A percentile compares a stretch with the other conserved stretches of the same genome.
Conservation (phyloP, 2,113 vertebrate species). For the Phoenicopterus ruber region DNA sequence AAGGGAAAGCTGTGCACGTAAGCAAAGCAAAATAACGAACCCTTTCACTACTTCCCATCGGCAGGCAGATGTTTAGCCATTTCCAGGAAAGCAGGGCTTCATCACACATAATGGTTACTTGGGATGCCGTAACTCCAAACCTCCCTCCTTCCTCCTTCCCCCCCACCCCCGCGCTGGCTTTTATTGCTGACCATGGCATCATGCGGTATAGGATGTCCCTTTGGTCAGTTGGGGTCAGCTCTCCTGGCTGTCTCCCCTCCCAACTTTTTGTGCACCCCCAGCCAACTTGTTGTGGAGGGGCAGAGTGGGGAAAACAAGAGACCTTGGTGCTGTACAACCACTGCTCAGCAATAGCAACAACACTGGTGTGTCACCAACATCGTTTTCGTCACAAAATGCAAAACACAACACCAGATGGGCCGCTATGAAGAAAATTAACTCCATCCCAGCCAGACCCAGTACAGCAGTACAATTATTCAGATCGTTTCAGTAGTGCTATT, state of each 20-base stretch:
- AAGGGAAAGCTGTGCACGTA: background rate
- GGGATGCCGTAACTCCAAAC: background rate
- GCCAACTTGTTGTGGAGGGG: background rate
- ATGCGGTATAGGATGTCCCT: background rate
- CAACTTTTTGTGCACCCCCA: background rate
- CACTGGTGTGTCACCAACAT: background rate
- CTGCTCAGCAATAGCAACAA: background rate
- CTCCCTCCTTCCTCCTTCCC: background rate
- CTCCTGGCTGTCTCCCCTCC: background rate
- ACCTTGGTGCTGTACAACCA: background rate
- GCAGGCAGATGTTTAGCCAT: background rate
- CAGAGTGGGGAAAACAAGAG: background rate
- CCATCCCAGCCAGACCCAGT: background rate
- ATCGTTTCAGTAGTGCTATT: background rate
- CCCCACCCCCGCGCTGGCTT: background rate
- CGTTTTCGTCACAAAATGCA: background rate
- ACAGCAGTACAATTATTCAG: background rate
- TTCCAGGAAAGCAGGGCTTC: background rate
- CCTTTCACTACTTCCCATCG: background rate
- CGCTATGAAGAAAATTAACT: background rate
- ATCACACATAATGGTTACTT: background rate
- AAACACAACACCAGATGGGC: background rate
- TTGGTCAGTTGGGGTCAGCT: background rate
- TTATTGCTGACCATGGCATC: background rate
- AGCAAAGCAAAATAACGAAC: background rate